Conservation (phyloP, 2,113 vertebrate species). For the Actenoides lindsayi region DNA sequence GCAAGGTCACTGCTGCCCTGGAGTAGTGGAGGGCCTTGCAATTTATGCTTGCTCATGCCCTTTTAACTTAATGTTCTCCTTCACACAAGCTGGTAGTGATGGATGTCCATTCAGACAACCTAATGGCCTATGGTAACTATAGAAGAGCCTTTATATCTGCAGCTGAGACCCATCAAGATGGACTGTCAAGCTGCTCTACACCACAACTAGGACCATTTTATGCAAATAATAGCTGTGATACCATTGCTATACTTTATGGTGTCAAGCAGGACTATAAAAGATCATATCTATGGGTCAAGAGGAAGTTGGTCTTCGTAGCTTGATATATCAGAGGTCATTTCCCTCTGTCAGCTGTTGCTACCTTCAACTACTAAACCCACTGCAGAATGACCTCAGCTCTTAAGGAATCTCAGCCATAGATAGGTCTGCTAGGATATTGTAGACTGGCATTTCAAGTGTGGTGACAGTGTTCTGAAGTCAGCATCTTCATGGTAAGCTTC, state of each 20-base stretch:
- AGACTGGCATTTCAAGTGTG: background rate
- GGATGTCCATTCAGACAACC: constrained; percentile 55
- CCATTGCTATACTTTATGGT: background rate
- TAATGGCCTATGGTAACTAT: constrained; percentile 55
- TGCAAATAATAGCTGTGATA: constrained; percentile 36
- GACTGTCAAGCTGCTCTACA: constrained; percentile 14
- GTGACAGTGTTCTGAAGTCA: background rate
- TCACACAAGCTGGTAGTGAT: constrained; percentile 59
- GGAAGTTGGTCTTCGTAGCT: constrained; percentile 29
- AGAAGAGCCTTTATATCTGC: constrained; percentile 37
- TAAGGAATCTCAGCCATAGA: background rate
- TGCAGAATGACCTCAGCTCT: background rate
- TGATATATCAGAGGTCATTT: constrained; percentile 26
- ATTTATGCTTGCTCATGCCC: constrained; percentile 62
- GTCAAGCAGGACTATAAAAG: background rate
- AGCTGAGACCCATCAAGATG: constrained; percentile 10
- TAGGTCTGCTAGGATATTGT: background rate
- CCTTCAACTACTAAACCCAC: background rate
- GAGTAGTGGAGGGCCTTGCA: constrained; percentile 34
- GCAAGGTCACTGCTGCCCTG: constrained; percentile 38
- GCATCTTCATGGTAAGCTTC: background rate
- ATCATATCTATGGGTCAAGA: constrained; percentile 43
- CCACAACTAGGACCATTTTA: constrained; percentile 30
- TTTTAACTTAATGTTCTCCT: constrained; percentile 66
- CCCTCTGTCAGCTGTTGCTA: background rate